Conservation (phyloP, 2,888 invertebrate genomes). For the Pollenia griseotomentosa region DNA sequence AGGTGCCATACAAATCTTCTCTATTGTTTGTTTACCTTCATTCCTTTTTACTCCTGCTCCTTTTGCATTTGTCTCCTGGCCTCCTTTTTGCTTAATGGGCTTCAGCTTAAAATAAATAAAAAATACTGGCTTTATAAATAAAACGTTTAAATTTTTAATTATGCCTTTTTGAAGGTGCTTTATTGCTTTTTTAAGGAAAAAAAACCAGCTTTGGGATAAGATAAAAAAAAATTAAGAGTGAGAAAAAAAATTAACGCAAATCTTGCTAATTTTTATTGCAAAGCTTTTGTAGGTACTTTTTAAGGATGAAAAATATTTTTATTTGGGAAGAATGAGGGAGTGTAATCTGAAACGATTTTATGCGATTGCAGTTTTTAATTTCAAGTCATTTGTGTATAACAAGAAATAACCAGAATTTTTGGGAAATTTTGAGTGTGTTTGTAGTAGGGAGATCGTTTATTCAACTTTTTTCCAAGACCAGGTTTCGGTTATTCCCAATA, state of each 20-base stretch:
- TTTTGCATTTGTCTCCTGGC: neutral
- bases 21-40: constrained; percentile 39
- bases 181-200: constrained; percentile 29
- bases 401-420: no score
- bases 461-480: no score
- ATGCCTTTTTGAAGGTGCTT: constrained; percentile 48
- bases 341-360: no score
- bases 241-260: constrained; percentile 38
- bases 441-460: no score
- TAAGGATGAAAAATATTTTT: no score
- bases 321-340: no score
- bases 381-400: no score
- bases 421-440: no score
- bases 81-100: constrained; percentile 24
- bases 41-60: neutral
- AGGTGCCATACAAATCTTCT: constrained; percentile 30
- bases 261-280: constrained; percentile 51
- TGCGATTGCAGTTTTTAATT: no score
- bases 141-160: constrained; percentile 71
- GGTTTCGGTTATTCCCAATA: no score
- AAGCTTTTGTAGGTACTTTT: neutral
- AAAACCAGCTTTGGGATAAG: no score
- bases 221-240: neutral
- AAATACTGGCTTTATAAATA: constrained; percentile 58
- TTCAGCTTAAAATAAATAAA: constrained; percentile 51